Conservation (phyloP, 2,797 vertebrate genomes). For the Echiichthys vipera region DNA sequence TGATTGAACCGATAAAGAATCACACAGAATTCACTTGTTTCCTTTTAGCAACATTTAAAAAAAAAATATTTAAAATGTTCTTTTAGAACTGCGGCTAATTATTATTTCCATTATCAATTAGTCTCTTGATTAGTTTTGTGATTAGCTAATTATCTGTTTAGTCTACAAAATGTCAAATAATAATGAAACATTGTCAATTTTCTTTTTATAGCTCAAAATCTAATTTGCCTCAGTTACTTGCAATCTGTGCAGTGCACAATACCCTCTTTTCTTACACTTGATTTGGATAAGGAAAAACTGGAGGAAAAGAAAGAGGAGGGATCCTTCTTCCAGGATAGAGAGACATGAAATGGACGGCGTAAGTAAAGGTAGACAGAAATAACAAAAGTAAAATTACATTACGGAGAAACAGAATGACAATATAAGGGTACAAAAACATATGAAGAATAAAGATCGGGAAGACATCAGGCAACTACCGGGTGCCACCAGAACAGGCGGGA, state of each 20-base stretch:
- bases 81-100: background rate
- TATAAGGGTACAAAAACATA: background rate
- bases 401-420: background rate
- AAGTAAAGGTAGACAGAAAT: background rate
- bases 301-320: background rate
- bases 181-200: background rate
- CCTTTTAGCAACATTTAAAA: background rate
- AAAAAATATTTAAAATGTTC: background rate
- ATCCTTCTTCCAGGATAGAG: background rate
- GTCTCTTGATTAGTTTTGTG: background rate
- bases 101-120: background rate
- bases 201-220: background rate
- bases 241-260: background rate
- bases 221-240: background rate
- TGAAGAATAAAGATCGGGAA: background rate
- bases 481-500: background rate
- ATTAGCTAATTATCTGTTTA: background rate
- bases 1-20: background rate
- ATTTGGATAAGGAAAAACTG: background rate
- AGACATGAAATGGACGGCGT: background rate
- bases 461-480: background rate
- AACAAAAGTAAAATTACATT: background rate
- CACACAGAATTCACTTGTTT: background rate
- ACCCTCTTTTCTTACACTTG: background rate
- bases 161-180: background rate